Conservation (phyloP, 2,113 vertebrate species). For the Dromiciops gliroides region DNA sequence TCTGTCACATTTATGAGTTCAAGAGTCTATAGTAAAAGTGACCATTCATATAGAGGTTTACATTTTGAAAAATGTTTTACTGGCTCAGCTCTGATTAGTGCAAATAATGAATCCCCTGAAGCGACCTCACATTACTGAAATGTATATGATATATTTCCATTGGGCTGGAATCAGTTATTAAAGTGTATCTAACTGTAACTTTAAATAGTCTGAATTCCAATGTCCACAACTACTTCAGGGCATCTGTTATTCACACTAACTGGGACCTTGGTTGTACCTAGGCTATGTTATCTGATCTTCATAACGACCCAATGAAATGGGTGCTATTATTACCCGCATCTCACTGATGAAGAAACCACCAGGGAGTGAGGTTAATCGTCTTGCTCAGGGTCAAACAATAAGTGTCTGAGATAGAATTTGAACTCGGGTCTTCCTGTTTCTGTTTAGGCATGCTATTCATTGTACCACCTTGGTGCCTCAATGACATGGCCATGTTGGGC, state of each 20-base stretch:
- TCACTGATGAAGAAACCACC: background rate
- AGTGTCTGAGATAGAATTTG: background rate
- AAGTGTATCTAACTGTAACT: background rate
- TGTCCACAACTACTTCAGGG: background rate
- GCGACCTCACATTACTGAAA: background rate
- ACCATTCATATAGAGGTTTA: background rate
- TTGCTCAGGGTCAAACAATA: background rate
- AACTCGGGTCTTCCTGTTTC: background rate
- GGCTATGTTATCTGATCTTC: background rate
- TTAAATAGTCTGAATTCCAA: background rate
- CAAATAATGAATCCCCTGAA: background rate
- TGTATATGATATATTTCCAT: background rate
- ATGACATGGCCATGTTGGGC: slow-evolving; percentile 98
- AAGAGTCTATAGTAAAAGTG: slow-evolving; percentile 91
- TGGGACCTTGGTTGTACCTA: background rate
- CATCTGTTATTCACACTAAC: background rate
- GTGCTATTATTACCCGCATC: background rate
- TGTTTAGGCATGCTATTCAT: background rate
- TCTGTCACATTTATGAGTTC: slow-evolving; percentile 99
- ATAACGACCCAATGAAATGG: background rate
- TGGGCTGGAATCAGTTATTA: background rate
- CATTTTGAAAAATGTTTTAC: background rate
- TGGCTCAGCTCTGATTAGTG: background rate
- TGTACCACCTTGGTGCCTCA: background rate
- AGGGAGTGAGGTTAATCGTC: background rate